These are phyloP conservation scores for Phragmatobia fuliginosa DNA, from an alignment of 2,888 invertebrate species.

Conservation along the genomic window DNA sequence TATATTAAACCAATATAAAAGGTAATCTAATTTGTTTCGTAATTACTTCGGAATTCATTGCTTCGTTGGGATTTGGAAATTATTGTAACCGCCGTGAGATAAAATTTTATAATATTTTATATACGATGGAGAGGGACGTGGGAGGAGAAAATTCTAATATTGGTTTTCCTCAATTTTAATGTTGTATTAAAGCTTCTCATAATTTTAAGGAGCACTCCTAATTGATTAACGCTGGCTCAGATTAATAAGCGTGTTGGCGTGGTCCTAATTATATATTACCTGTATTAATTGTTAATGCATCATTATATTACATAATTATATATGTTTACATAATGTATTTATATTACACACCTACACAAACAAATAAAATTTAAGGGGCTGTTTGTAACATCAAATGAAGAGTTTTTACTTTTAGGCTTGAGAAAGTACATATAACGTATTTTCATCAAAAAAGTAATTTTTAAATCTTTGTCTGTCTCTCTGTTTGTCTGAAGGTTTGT, in stretches of 20 bases:
- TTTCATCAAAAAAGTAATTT: too few relatives aligned
- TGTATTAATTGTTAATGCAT: too few relatives aligned
- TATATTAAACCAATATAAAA: constrained; percentile 34
- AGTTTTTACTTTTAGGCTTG: too few relatives aligned
- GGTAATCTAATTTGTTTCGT: constrained; percentile 54
- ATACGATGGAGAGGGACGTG: too few relatives aligned
- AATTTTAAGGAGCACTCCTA: neutral
- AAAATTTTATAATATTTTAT: neutral
- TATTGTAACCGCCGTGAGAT: constrained; percentile 33
- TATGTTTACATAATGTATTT: too few relatives aligned
- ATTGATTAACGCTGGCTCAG: neutral
- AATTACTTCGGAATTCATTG: constrained; percentile 46
- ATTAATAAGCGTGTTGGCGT: neutral
- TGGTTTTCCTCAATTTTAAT: neutral
- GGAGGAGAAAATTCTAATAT: neutral
- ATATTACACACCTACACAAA: too few relatives aligned
- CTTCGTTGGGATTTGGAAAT: constrained; percentile 29
- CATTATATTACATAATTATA: too few relatives aligned
- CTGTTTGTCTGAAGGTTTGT: too few relatives aligned
- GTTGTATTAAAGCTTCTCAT: neutral
- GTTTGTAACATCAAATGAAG: too few relatives aligned
- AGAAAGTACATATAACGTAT: too few relatives aligned
- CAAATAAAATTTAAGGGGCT: too few relatives aligned
- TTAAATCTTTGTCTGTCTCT: too few relatives aligned
- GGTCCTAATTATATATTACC: neutral